phyloP scores from a whole-genome alignment of 2,113 vertebrate genomes.

The Tupaia chinensis region DNA sequence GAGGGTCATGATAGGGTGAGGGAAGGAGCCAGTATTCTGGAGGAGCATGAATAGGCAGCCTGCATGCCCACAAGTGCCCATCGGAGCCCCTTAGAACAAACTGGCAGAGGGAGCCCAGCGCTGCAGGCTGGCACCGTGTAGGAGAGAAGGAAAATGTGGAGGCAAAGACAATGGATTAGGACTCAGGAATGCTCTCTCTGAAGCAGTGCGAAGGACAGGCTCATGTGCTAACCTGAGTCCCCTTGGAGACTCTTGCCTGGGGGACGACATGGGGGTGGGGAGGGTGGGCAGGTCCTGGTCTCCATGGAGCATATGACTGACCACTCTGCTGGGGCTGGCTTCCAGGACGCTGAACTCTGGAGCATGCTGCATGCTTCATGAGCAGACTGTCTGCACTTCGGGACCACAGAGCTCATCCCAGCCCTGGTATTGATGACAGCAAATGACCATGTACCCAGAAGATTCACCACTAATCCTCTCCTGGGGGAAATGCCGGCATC shows the following conservation, averaged over 20 bases:
- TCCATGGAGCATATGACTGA: rapidly evolving
- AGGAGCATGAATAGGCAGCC: neutral
- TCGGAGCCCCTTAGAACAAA: neutral
- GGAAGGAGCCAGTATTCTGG: conserved; percentile 28
- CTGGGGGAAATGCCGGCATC: neutral
- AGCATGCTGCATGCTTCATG: rapidly evolving
- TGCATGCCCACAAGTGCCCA: neutral
- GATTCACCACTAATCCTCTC: rapidly evolving
- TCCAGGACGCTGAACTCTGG: neutral
- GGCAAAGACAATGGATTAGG: rapidly evolving
- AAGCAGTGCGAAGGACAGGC: rapidly evolving
- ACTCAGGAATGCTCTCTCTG: neutral
- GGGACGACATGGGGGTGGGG: rapidly evolving
- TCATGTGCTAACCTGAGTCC: rapidly evolving
- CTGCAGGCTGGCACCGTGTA: too few relatives aligned
- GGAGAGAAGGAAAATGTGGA: neutral
- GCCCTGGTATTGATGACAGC: rapidly evolving
- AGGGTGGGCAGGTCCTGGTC: neutral
- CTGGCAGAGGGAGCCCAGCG: rapidly evolving
- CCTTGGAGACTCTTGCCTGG: neutral
- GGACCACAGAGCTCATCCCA: neutral
- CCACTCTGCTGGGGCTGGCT: neutral
- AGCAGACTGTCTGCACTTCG: rapidly evolving
- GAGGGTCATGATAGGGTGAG: neutral
- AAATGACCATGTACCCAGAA: neutral